phyloP scores from a whole-genome alignment of 2,113 vertebrate species.

The Misgurnus anguillicaudatus region DNA sequence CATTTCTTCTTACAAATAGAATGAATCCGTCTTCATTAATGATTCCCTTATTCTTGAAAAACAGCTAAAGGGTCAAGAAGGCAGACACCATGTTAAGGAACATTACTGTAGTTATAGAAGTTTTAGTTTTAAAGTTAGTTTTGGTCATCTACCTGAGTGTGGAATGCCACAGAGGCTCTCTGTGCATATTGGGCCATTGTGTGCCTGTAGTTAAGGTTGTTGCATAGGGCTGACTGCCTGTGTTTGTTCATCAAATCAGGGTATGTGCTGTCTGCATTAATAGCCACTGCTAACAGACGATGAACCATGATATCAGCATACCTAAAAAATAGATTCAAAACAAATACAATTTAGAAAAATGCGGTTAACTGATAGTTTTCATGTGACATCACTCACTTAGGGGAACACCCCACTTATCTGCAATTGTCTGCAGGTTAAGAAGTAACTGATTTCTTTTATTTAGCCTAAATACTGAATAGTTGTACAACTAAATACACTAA shows the following conservation, averaged over 20 bases:
- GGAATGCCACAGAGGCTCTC: constrained; percentile 92
- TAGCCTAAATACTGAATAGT: too few species aligned
- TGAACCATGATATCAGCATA: constrained; percentile 97
- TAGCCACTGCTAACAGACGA: constrained; percentile 88
- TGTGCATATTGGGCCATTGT: constrained; percentile 99
- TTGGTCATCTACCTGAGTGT: constrained; percentile 84
- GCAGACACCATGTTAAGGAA: not conserved
- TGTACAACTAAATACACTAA: not conserved
- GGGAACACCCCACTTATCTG: too few species aligned
- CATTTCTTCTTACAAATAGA: constrained; percentile 95
- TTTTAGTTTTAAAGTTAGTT: not conserved
- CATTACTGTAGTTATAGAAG: not conserved
- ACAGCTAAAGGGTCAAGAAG: constrained; percentile 79
- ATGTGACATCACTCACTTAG: too few species aligned
- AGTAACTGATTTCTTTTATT: too few species aligned
- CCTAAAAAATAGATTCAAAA: constrained; percentile 63
- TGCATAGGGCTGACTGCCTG: constrained; percentile 87
- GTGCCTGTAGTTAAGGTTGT: constrained; percentile 95
- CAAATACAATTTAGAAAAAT: not conserved
- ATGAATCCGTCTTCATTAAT: constrained; percentile 93
- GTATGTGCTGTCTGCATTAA: constrained; percentile 89
- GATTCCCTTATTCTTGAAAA: constrained; percentile 91
- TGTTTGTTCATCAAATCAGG: constrained; percentile 93
- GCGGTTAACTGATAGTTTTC: not conserved
- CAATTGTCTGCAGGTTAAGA: too few species aligned